Conservation (phyloP, 64 coral and sea anemone species). For the Montipora capricornis region DNA sequence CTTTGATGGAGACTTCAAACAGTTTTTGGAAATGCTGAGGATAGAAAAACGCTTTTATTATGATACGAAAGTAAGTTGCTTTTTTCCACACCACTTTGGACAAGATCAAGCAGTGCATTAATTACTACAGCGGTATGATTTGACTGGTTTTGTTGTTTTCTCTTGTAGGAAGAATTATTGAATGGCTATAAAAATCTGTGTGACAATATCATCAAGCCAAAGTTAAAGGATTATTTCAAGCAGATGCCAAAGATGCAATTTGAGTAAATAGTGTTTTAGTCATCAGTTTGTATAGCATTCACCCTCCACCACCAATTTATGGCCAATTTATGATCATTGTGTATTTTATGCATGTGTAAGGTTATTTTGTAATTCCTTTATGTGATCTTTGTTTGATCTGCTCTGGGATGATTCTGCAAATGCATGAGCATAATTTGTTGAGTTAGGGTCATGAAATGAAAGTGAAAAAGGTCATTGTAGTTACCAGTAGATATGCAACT, state of each 20-base stretch:
- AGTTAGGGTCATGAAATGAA: too few relatives aligned
- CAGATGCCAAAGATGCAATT: slow-evolving; percentile 76
- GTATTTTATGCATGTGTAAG: too few relatives aligned
- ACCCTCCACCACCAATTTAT: too few relatives aligned
- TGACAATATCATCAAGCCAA: slow-evolving; percentile 67
- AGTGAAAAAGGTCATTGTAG: too few relatives aligned
- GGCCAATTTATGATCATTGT: too few relatives aligned
- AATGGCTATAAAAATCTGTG: slow-evolving; percentile 74
- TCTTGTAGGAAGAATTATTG: slow-evolving; percentile 77
- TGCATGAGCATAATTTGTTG: too few relatives aligned
- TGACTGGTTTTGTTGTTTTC: background rate
- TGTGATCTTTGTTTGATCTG: too few relatives aligned
- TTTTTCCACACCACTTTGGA: background rate
- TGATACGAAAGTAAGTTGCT: slow-evolving; percentile 61
- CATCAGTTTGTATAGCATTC: too few relatives aligned
- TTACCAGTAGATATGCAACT: too few relatives aligned
- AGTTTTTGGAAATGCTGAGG: slow-evolving; percentile 73
- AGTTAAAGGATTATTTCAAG: slow-evolving; percentile 67
- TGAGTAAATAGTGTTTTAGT: slow-evolving; percentile 25
- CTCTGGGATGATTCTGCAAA: too few relatives aligned
- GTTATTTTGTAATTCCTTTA: too few relatives aligned
- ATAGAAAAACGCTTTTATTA: slow-evolving; percentile 81
- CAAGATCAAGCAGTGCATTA: background rate
- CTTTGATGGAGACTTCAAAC: slow-evolving; percentile 79
- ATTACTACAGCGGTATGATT: too few relatives aligned